Percentiles rank a stretch among this genome's conserved stretches.
Conservation (phyloP, 2,888 invertebrate species). For the Pasiphila rectangulata region DNA sequence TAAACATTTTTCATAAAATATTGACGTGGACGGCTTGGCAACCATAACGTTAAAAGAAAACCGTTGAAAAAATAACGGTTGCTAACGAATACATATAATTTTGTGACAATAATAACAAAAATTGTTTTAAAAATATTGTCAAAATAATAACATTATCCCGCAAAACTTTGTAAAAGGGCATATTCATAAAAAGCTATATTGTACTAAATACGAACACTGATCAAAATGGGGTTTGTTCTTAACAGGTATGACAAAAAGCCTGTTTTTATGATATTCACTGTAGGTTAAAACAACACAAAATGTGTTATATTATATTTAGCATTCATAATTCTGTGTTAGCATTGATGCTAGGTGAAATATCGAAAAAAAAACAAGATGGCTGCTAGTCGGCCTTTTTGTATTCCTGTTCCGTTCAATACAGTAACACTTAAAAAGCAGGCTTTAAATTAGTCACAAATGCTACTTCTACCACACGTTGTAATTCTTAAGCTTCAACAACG, state of each 20-base stretch:
- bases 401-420: too few relatives aligned
- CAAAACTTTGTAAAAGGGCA: conserved; percentile 17
- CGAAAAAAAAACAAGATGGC: conserved; percentile 13
- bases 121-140: neutral
- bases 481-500: too few relatives aligned
- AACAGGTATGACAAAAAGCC: too few relatives aligned
- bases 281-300: too few relatives aligned
- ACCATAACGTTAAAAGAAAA: neutral
- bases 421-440: neutral
- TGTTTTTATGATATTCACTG: too few relatives aligned
- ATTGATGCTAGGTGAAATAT: too few relatives aligned
- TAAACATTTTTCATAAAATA: neutral
- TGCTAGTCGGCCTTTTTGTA: conserved; percentile 1
- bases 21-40: neutral
- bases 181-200: conserved; percentile 8
- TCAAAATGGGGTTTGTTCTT: too few relatives aligned
- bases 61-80: neutral
- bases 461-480: conserved; percentile 35
- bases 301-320: too few relatives aligned
- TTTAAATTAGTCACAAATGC: conserved; percentile 30
- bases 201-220: neutral
- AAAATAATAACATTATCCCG: neutral
- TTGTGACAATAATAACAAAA: neutral
- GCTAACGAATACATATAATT: too few relatives aligned
- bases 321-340: too few relatives aligned